phyloP scores from a whole-genome alignment of 2,113 vertebrate species.

The Hepsetus odoe region DNA sequence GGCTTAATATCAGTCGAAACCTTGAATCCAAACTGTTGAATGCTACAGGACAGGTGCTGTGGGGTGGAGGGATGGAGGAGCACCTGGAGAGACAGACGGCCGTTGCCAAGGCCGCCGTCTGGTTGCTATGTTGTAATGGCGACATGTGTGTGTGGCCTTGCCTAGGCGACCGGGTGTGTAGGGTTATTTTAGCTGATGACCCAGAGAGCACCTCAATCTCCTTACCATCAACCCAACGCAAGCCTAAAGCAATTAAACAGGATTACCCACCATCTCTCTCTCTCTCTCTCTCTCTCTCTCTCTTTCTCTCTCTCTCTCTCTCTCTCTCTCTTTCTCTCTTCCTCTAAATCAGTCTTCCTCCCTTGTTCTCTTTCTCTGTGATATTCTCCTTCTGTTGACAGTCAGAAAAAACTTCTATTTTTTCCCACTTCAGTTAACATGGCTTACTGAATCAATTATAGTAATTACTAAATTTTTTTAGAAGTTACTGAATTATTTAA shows the following conservation, averaged over 20 bases:
- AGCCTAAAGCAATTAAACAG: constrained; percentile 84
- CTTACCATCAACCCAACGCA: constrained; percentile 79
- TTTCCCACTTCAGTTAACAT: too few relatives aligned
- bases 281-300: constrained; percentile 60
- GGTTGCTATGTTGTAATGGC: constrained; percentile 54
- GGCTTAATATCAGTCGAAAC: background rate
- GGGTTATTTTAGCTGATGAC: constrained; percentile 81
- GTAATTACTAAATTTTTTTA: too few relatives aligned
- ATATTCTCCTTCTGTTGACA: background rate
- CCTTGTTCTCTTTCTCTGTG: background rate
- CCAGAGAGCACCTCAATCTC: constrained; percentile 82
- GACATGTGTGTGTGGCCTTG: constrained; percentile 34
- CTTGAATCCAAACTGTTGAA: background rate
- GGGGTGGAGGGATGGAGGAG: background rate
- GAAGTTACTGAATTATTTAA: too few relatives aligned
- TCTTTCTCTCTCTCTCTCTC: constrained; percentile 53
- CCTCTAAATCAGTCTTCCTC: constrained; percentile 24
- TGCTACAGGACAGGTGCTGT: constrained; percentile 6
- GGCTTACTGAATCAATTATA: too few relatives aligned
- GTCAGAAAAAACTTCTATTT: too few relatives aligned
- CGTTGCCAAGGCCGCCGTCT: constrained; percentile 20
- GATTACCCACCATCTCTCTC: constrained; percentile 75
- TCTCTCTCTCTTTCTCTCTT: constrained; percentile 27
- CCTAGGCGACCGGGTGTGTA: constrained; percentile 51
- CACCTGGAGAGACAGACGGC: constrained; percentile 32